Base-by-base conservation (phyloP, 2,888 invertebrate genomes). In the Sussaba pulchella region DNA sequence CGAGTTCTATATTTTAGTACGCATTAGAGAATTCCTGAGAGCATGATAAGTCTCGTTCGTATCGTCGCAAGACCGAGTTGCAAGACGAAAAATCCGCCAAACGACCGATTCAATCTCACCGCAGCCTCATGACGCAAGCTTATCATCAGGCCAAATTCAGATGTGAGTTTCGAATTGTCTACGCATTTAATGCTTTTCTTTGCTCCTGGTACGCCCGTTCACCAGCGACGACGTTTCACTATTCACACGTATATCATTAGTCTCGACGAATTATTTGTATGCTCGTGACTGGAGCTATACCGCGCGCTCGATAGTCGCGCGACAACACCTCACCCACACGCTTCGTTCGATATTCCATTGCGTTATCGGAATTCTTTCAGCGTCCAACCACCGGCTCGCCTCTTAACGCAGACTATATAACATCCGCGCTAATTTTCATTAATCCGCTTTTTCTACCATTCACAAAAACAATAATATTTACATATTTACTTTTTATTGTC, bases 1-100 rank as follows among this genome's bases (percentile, higher is more conserved):
- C 87, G 86, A 83, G 87, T 87, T 88, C 89, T 89, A 87, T 84
- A 87, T 88, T 88, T 89, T 84, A 89, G 88, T 89, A 89, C 88
- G 88, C 88, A 88, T 85, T 87, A 84, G 86, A 85, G 85, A 61
- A 80, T 76, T 71, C 71, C 52, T 82, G 81, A 81, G 87, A 86
- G 85, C 86, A 88, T 87, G 87, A 88, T 85, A 86, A 86, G 84
- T 82, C 83, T 86, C 82, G 78, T 86, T 83, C 78, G 83, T 80
- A 79, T 83, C 69, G 63, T 70, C n/a, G 66, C 69, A 47, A 73
- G 73, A 69, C 31, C 50, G 66, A 57, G 67, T 5, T 14, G 17
- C 10, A 12, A 41, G n/a, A 74, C n/a, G 41, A 47, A 1, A 67
- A 54, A 70, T 36, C 24, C 39, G 43, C 59, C 61, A n/a, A 70